Evolutionary conservation across 1,140 invertebrate genomes (phyloP).

Genomic region (Triops longicaudatus): DNA sequence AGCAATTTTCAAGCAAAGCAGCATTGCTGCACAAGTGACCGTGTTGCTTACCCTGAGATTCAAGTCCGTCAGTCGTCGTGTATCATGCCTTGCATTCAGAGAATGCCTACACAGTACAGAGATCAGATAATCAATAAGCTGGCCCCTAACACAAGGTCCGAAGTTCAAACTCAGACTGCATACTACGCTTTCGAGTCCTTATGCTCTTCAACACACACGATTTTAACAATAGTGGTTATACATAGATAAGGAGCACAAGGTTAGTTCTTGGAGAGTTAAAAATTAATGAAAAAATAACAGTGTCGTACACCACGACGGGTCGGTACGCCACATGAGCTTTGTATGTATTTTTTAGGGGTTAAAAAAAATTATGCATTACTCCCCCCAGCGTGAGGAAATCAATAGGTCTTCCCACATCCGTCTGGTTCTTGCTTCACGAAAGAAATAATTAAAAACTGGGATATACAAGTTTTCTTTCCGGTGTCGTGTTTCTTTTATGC

Average conservation of each 20-base stretch:
- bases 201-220: not conserved
- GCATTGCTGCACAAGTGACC: not conserved
- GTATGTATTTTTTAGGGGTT: not conserved
- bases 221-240: not conserved
- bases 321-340: not conserved
- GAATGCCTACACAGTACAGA: not conserved
- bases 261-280: not conserved
- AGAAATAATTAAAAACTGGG: not conserved
- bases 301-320: not conserved
- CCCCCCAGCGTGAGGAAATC: not conserved
- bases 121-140: conserved; percentile 8
- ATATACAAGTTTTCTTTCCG: not conserved
- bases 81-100: not conserved
- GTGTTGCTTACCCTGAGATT: not conserved
- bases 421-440: not conserved
- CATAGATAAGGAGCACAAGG: not conserved
- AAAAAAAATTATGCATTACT: not conserved
- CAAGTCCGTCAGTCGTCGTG: not conserved
- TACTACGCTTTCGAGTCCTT: not conserved
- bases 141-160: not conserved
- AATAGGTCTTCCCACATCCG: conserved; percentile 10
- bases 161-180: not conserved
- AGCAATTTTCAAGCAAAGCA: not conserved
- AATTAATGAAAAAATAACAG: not conserved
- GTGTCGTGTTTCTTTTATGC: not conserved